Evolutionary conservation across 2,888 invertebrate species (phyloP).

Genomic region (Callyntrura guangdongensis): DNA sequence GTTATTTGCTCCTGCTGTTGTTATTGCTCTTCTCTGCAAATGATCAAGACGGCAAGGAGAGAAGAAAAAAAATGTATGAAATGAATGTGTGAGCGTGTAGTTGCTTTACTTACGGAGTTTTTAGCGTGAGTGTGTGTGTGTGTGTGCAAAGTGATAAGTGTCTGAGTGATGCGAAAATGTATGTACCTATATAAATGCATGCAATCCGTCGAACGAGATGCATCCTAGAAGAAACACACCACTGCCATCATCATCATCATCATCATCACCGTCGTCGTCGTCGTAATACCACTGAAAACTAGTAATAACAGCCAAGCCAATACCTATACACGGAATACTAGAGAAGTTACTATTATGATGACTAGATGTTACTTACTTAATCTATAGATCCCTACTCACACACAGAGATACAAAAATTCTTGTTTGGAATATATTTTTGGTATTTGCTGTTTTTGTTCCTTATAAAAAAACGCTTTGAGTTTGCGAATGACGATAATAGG

Average conservation of each 20-base stretch:
- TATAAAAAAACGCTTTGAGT: constrained; percentile 13
- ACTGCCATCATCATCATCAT: constrained; percentile 10
- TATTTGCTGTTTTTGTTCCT: constrained; percentile 44
- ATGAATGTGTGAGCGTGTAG: constrained; percentile 45
- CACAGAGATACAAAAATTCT: background rate
- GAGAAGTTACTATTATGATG: background rate
- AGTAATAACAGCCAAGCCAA: constrained; percentile 30
- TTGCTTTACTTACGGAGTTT: constrained; percentile 11
- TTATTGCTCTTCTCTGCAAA: background rate
- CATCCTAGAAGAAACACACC: constrained; percentile 51
- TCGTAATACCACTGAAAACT: constrained; percentile 39
- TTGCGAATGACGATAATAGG: constrained; percentile 4
- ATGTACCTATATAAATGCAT: constrained; percentile 62
- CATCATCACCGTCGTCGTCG: constrained; percentile 29
- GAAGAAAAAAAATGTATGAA: constrained; percentile 51
- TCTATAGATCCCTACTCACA: background rate
- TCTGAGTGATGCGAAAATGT: constrained; percentile 54
- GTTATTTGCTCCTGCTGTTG: background rate
- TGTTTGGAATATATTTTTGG: constrained; percentile 48
- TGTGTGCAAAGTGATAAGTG: background rate
- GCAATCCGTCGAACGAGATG: constrained; percentile 43
- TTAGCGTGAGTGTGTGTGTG: background rate
- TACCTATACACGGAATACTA: background rate
- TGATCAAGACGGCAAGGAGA: constrained; percentile 16
- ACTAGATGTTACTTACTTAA: constrained; percentile 12